Base-by-base conservation (phyloP, 2,797 vertebrate genomes). In the Pelodytes ibericus region DNA sequence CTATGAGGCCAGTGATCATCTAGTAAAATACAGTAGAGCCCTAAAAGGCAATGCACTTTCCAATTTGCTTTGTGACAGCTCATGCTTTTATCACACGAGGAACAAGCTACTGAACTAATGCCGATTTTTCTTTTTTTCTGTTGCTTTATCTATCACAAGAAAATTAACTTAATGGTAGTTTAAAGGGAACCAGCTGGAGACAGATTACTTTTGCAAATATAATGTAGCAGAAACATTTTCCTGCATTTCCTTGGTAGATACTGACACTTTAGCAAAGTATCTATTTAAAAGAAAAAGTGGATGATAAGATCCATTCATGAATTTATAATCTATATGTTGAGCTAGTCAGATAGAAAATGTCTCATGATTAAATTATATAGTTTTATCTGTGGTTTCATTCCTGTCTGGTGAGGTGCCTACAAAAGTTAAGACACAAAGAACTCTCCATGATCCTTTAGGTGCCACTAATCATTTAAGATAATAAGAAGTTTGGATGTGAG, bases 51-150 rank as follows among this genome's bases (percentile, higher is more conserved):
- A 75, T 63, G 5, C 74, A 77, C 72, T 49, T 83, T 82, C 51
- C 78, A 83, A 75, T 80, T 57, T 83, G 83, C 77, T 80, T 80
- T 70, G 77, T 60, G 68, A 57, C 30, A 80, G 33, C 10, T 63
- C 63, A 80, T 70, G 62, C 61, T 26, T 65, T 26, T 56, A 57
- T 79, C 73, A 74, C 62, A 74, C 83, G 22, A 51, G 8, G 84
- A 82, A 70, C 58, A 18, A 69, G 49, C 64, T 62, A 47, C 22
- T 85, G 80, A 80, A 77, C 26, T 47, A 3, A 61, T 78, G 88
- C 82, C 88, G 82, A 58, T 82, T 90, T 90, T 87, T 84, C 83
- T 63, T 74, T 83, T 76, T 69, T n/a, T 18, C 4, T 70, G 64
- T 81, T 81, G 86, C 81, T 80, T 84, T 84, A 82, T 85, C 83